Base-by-base conservation (phyloP, 2,797 vertebrate genomes). In the Girardinus metallicus region DNA sequence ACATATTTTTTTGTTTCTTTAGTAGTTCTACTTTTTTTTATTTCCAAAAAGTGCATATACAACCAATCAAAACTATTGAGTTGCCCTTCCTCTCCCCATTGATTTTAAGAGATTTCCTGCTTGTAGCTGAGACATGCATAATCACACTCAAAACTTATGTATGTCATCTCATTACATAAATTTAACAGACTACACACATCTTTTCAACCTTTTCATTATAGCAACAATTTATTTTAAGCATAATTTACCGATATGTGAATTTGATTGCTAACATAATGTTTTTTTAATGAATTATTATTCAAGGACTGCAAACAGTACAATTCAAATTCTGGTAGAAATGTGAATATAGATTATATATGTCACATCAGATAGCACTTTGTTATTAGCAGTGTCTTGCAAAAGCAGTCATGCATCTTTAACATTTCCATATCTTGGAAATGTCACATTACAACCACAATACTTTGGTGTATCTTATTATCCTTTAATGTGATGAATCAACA, bases 101-200 rank as follows among this genome's bases (percentile, higher is more conserved):
- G 87, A 90, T 87, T 92, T 81, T 68, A 4, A 53, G 34, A 82
- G 6, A 49, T 80, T 88, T 90, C 75, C 83, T 85, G 60, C 46
- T 23, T 83, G 78, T 57, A 34, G 23, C 41, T 55, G 34, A 41
- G 1, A 55, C 51, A 79, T 81, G 23, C 6, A 16, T 83, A 74
- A 85, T 71, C 73, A 34, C 60, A 83, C 78, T 76, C 34, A 39
- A 46, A 46, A 71, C 18, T 0, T 0, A 75, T 51, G 74, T 21
- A 81, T n/a, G 13, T 49, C 2, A 79, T 49, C 10, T 64, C 5
- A 78, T 53, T 10, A 70, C 60, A 16, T 47, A 23, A 46, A 79
- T 73, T 36, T 75, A 12, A 71, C 49, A 70, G 29, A 11, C 36
- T 74, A 66, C 12, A 51, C 9, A 53, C 31, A 57, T 60, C 46